phyloP scores from a whole-genome alignment of 1,140 invertebrate species.

The Euura saliciscinereae region DNA sequence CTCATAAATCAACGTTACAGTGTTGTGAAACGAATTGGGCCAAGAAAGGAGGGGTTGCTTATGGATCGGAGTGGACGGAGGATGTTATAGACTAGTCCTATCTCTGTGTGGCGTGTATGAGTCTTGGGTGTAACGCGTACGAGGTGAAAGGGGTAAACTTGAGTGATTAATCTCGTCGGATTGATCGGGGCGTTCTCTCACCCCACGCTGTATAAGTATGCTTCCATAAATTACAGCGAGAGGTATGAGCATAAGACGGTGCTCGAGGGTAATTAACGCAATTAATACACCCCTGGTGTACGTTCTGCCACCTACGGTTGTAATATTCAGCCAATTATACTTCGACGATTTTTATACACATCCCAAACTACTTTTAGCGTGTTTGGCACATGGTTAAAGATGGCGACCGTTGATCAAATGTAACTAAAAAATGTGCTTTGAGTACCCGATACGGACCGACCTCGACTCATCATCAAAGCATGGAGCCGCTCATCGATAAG shows the following conservation, averaged over 20 bases:
- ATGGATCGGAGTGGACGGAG: conserved; percentile 41
- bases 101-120: conserved; percentile 26
- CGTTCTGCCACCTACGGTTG: not conserved
- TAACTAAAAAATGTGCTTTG: not conserved
- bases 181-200: conserved; percentile 41
- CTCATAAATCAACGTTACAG: not conserved
- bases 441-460: not conserved
- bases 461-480: not conserved
- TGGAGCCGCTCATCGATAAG: not conserved
- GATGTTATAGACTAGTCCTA: conserved; percentile 14
- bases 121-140: not conserved
- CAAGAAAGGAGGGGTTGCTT: not conserved
- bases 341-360: not conserved
- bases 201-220: conserved; percentile 29
- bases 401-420: too few species aligned
- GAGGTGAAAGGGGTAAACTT: conserved; percentile 38
- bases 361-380: not conserved
- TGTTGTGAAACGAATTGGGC: not conserved
- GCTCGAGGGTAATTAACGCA: conserved; percentile 27
- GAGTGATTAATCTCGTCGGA: conserved; percentile 53
- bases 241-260: not conserved
- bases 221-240: conserved; percentile 50
- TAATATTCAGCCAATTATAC: not conserved
- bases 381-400: not conserved
- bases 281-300: conserved; percentile 45